Percentiles rank a stretch among this genome's conserved stretches.
Evolutionary conservation across 2,113 vertebrate genomes (phyloP).

Genomic region (Barbus barbus): DNA sequence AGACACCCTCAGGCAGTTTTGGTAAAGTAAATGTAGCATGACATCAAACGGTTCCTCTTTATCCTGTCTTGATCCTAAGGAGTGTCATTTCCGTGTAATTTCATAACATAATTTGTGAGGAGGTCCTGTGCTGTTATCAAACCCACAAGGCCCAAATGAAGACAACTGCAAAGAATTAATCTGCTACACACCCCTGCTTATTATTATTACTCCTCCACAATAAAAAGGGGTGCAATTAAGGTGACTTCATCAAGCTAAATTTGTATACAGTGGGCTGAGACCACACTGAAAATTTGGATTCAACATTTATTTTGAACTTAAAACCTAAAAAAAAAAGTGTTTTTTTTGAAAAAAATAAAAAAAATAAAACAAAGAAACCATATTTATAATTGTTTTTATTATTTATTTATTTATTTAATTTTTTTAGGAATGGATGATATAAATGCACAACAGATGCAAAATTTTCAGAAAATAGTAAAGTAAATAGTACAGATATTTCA

Average conservation of each 20-base stretch:
- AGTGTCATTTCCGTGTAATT: constrained; percentile 31
- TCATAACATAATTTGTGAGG: constrained; percentile 11
- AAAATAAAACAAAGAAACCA: no score
- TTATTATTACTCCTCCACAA: not conserved
- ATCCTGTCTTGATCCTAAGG: not conserved
- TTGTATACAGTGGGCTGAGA: not conserved
- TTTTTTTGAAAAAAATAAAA: no score
- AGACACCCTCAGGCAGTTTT: not conserved
- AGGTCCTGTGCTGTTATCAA: not conserved
- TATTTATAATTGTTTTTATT: no score
- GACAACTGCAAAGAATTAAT: not conserved
- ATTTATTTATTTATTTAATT: no score
- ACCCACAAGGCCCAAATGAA: not conserved
- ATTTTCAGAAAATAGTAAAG: not conserved
- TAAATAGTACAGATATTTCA: not conserved
- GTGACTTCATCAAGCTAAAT: not conserved
- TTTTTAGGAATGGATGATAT: not conserved
- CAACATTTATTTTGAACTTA: not conserved
- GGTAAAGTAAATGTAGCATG: constrained; percentile 35
- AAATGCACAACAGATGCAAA: not conserved
- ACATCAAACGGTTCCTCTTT: constrained; percentile 4
- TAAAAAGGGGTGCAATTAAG: not conserved
- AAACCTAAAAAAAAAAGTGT: no score
- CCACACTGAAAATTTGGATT: not conserved
- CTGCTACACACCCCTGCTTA: not conserved